phyloP scores from a whole-genome alignment of 2,888 invertebrate genomes.

The Lycaena phlaeas region DNA sequence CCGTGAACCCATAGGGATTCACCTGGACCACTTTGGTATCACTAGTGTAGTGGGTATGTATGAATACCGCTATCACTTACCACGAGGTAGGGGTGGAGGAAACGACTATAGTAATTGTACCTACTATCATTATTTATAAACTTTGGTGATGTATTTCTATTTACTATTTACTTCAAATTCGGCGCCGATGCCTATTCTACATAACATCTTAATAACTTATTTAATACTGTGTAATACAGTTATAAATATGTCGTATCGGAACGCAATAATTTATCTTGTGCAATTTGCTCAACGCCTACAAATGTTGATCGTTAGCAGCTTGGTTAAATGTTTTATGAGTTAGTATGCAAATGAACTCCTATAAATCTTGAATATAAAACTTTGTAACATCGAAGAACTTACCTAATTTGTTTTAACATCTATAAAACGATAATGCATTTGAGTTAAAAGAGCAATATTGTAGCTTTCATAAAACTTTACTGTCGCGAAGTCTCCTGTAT shows the following conservation, averaged over 20 bases:
- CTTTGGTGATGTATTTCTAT: no score
- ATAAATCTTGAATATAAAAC: constrained; percentile 1
- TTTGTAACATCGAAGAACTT: neutral
- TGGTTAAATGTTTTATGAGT: constrained; percentile 5
- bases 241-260: neutral
- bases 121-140: no score
- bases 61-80: no score
- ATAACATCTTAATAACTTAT: no score
- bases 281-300: constrained; percentile 4
- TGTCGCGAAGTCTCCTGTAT: no score
- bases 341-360: constrained; percentile 6
- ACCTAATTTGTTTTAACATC: neutral
- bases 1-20: no score
- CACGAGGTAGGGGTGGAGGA: no score
- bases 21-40: no score
- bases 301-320: neutral
- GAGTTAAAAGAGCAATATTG: neutral
- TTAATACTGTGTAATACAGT: neutral
- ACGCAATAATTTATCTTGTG: neutral
- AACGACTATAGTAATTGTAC: no score
- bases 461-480: neutral
- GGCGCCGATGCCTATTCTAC: no score
- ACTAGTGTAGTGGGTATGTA: no score
- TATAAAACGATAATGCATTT: neutral
- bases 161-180: no score